phyloP scores from a whole-genome alignment of 2,888 invertebrate genomes.

The Abrostola tripartita region DNA sequence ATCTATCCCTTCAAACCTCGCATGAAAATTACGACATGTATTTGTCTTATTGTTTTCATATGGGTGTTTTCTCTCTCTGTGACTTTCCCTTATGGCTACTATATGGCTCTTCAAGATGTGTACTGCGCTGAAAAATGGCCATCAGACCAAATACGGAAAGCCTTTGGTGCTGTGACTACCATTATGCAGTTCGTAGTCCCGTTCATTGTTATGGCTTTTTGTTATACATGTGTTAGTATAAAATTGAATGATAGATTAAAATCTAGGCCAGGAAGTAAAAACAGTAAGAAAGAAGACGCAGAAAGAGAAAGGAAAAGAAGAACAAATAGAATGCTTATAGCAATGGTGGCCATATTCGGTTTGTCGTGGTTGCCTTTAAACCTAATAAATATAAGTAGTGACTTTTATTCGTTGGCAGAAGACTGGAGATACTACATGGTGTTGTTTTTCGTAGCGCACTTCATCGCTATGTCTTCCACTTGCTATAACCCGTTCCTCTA shows the following conservation, averaged over 20 bases:
- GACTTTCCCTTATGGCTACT: conserved; percentile 95
- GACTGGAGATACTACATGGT: conserved; percentile 92
- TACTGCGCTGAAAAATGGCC: conserved; percentile 94
- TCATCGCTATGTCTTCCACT: conserved; percentile 97
- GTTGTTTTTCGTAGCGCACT: conserved; percentile 94
- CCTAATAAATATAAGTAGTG: conserved; percentile 92
- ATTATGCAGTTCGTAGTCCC: conserved; percentile 96
- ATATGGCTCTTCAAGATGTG: conserved; percentile 89
- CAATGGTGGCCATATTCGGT: conserved; percentile 96
- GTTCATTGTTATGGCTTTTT: conserved; percentile 95
- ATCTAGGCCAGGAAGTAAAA: conserved; percentile 92
- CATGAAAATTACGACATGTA: conserved; percentile 93
- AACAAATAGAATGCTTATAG: conserved; percentile 96
- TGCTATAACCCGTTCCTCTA: conserved; percentile 98
- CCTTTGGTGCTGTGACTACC: conserved; percentile 93
- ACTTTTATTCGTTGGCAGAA: conserved; percentile 89
- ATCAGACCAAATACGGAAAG: conserved; percentile 90
- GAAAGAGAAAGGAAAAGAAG: conserved; percentile 93
- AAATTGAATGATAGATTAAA: conserved; percentile 92
- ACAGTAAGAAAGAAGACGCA: conserved; percentile 92
- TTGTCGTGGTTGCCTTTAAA: conserved; percentile 96
- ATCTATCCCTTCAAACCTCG: conserved; percentile 95
- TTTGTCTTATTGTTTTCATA: conserved; percentile 92
- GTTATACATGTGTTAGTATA: conserved; percentile 94
- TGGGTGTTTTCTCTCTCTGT: conserved; percentile 94